Conservation (phyloP, 2,113 vertebrate genomes). For the Anarhynchus alexandrinus region DNA sequence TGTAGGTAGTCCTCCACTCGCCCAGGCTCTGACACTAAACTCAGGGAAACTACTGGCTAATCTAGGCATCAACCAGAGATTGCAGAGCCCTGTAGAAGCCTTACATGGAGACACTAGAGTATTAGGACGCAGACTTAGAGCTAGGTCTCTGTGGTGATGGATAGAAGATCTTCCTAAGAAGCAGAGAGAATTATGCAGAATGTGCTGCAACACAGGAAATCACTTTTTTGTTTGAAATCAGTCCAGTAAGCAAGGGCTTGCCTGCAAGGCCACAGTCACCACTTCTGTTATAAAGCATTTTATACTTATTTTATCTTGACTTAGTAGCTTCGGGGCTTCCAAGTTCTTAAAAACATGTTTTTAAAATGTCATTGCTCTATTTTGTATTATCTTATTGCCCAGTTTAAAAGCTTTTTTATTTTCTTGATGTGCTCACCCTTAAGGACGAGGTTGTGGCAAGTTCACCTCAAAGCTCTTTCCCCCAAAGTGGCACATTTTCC, state of each 20-base stretch:
- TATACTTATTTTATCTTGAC: background rate
- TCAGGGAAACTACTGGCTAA: background rate
- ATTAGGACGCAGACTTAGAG: background rate
- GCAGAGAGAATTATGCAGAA: background rate
- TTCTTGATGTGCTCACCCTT: background rate
- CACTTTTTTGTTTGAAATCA: background rate
- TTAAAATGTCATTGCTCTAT: background rate
- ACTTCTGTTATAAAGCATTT: background rate
- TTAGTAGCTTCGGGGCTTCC: background rate
- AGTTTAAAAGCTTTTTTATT: background rate
- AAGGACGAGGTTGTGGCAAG: background rate
- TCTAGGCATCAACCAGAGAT: background rate
- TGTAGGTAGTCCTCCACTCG: background rate
- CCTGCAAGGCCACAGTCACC: background rate
- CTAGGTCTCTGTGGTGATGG: background rate
- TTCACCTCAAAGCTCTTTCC: background rate
- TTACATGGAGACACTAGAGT: background rate
- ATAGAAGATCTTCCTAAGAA: background rate
- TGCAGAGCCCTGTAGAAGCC: background rate
- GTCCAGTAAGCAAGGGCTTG: background rate
- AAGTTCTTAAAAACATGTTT: background rate
- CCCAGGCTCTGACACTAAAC: background rate
- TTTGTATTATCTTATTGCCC: background rate
- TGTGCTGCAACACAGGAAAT: background rate
- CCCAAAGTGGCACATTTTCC: background rate